phyloP scores from a whole-genome alignment of 2,888 invertebrate species.

The Apodemia duryi region DNA sequence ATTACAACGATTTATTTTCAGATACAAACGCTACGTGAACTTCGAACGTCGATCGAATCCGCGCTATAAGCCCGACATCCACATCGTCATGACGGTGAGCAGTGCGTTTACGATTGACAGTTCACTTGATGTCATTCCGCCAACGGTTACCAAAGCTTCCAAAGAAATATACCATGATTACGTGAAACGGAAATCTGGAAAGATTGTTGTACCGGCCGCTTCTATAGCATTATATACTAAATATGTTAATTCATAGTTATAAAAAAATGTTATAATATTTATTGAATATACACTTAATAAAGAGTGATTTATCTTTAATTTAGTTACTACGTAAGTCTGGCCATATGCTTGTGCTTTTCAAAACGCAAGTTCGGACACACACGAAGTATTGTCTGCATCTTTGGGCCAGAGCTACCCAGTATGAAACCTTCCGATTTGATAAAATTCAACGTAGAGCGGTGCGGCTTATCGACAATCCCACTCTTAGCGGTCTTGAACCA shows the following conservation, averaged over 20 bases:
- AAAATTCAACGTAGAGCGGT: no score
- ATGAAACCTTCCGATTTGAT: no score
- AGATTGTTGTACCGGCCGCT: conserved; percentile 50
- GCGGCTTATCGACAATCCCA: no score
- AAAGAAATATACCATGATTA: conserved; percentile 85
- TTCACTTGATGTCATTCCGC: conserved; percentile 81
- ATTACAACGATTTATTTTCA: conserved; percentile 37
- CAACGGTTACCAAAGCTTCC: conserved; percentile 81
- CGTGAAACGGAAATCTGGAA: conserved; percentile 78
- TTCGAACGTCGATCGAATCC: conserved; percentile 82
- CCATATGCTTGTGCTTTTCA: no score
- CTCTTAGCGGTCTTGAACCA: no score
- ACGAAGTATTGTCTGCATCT: no score
- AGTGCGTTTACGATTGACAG: conserved; percentile 83
- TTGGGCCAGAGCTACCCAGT: no score
- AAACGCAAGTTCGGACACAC: no score
- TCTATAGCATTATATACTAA: conserved; percentile 50
- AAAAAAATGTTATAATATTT: background rate
- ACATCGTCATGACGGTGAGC: conserved; percentile 79
- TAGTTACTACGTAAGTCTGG: no score
- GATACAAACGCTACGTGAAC: conserved; percentile 80
- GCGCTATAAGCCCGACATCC: conserved; percentile 65
- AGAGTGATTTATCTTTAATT: no score
- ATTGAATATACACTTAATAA: background rate
- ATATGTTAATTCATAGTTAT: conserved; percentile 50